Evolutionary conservation across 2,797 vertebrate genomes (phyloP).

Genomic region (Hylomyscus alleni): DNA sequence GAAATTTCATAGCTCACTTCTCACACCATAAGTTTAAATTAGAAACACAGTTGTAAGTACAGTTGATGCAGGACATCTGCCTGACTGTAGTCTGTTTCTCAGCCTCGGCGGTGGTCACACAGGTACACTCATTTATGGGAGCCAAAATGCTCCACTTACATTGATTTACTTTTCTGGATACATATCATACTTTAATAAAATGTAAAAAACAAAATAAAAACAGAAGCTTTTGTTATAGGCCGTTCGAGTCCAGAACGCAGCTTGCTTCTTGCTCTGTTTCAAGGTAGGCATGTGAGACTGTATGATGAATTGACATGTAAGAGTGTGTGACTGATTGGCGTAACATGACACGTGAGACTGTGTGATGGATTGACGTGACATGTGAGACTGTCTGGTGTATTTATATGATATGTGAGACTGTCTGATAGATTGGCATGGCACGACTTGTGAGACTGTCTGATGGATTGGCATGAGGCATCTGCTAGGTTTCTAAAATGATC

Average conservation of each 20-base stretch:
- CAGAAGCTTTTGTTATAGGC: not conserved
- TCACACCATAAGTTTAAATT: not conserved
- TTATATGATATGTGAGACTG: no score
- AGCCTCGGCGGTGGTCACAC: not conserved
- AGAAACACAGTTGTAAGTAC: not conserved
- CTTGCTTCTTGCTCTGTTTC: no score
- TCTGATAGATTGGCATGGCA: no score
- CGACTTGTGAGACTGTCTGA: no score
- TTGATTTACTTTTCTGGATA: not conserved
- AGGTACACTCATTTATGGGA: not conserved
- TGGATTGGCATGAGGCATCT: no score
- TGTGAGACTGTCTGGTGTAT: no score
- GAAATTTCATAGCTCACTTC: constrained; percentile 24
- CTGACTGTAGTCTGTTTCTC: constrained; percentile 14
- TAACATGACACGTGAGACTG: no score
- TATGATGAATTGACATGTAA: no score
- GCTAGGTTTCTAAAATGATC: not conserved
- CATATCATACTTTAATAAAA: not conserved
- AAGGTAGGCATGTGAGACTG: accelerated
- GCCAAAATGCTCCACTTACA: not conserved
- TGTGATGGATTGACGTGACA: no score
- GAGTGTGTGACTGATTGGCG: no score
- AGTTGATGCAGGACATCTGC: not conserved
- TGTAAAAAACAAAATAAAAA: not conserved
- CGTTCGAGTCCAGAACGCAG: not conserved